Base-by-base conservation (phyloP, 2,888 invertebrate genomes). In the Lasius fuliginosus region DNA sequence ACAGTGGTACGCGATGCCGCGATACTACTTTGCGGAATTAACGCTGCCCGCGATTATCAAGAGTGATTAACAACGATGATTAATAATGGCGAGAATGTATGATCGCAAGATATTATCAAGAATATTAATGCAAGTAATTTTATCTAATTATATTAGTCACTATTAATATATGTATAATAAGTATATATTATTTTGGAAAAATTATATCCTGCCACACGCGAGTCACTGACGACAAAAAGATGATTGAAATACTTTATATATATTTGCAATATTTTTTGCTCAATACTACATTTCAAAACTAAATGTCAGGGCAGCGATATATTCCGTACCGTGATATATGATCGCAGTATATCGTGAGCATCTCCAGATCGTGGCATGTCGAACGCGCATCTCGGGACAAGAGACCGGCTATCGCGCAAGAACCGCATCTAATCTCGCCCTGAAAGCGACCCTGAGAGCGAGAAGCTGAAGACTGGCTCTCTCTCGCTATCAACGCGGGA, bases 351-450 rank as follows among this genome's bases (percentile, higher is more conserved):
- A 68, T 60, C 58, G 53, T 23, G 58, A 46, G 11, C 58, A 69
- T 69, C 76, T 67, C n/a, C 40, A 42, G 69, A 46, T 79, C 30
- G 42, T 11, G 53, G 30, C 62, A 73, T 36, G 62, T 46, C 60
- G 64, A 82, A 56, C 64, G 75, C 75, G 75, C 56, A 18, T 62
- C 56, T 73, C 75, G 42, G 56, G 82, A 65, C 64, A 62, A 36
- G 64, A 60, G 73, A 53, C 76, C 64, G 40, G 69, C 58, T 69
- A 69, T 77, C 76, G 68, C 49, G 77, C 73, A 68, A 75, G 69
- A 79, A 79, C 69, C 58, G 76, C 69, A 23, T 79, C 69, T 79
- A 79, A 79, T 79, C 79, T 77, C 56, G 42, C 79, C 69, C 79
- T 30, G 42, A 46, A 30, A 76, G 65, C 65, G 75, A 76, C 75